Evolutionary conservation across 2,888 invertebrate species (phyloP), one percentile per base, ranked within the genome.

Genomic region (Drosophila eohydei): DNA sequence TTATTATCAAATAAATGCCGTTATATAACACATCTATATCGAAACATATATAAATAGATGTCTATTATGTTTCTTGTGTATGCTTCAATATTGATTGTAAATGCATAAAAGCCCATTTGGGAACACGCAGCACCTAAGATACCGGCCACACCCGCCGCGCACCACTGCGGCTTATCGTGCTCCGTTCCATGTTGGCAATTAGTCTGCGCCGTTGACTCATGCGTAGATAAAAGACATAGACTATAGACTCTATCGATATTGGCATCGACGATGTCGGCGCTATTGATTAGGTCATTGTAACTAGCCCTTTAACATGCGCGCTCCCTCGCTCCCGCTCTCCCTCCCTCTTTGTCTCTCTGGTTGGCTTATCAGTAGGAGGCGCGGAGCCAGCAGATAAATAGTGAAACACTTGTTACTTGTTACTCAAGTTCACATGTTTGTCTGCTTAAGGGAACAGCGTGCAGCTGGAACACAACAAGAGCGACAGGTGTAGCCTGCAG

Each of bases 331-430:
- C n/a, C 0, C 34, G 14, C 51, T 55, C 41, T 1, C 36, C n/a
- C 6, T 14, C 40, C 1, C 26, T 32, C 28, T 14, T 12, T 6
- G 7, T 12, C 14, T 11, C 40, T 36, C 9, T 48, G 43, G 48
- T 50, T 50, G 32, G 9, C 26, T 67, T 78, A 77, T 78, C 78
- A 75, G 67, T 38, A 43, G 34, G 46, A 58, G 55, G 48, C 60
- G 75, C 60, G 71, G 62, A 72, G 71, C 48, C 57, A 72, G 50
- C 69, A 54, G 36, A 80, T 52, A 78, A 80, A 80, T 34, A 78
- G 58, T 61, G 36, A 67, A 85, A 86, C 87, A 86, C 81, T 85
- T 87, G 87, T 87, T 64, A 86, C 81, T 85, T 87, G 87, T 87
- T 64, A 52, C 56, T 74, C 76, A 83, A 83, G 83, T 87, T 80